These are phyloP conservation scores for Rhagonycha fulva DNA, from an alignment of 2,888 invertebrate species.

Conservation along the genomic window DNA sequence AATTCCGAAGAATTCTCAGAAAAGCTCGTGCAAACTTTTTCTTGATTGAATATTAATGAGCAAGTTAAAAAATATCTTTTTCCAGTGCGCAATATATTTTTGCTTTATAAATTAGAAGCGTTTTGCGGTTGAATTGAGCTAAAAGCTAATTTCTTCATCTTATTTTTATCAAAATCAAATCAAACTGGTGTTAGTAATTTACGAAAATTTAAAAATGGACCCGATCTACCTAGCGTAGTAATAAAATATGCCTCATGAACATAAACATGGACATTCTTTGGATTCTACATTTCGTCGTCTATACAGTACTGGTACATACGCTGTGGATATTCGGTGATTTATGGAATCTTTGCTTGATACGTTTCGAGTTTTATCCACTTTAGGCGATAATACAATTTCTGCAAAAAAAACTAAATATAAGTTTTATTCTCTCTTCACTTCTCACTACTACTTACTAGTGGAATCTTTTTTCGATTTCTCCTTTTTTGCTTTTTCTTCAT, in stretches of 20 bases:
- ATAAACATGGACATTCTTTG: constrained; percentile 53
- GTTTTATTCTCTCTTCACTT: background rate
- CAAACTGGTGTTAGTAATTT: background rate
- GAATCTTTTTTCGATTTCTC: constrained; percentile 40
- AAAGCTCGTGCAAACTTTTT: too few relatives aligned
- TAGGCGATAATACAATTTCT: constrained; percentile 2
- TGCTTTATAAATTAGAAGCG: background rate
- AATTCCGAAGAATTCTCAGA: too few relatives aligned
- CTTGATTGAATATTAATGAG: too few relatives aligned
- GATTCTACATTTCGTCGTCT: constrained; percentile 40
- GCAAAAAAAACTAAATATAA: background rate
- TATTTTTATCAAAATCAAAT: background rate
- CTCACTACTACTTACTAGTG: constrained; percentile 37
- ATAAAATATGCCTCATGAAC: constrained; percentile 50
- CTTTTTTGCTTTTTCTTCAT: constrained; percentile 40
- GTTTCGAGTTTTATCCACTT: constrained; percentile 34
- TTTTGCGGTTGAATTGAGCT: background rate
- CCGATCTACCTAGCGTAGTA: constrained; percentile 51
- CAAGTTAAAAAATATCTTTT: too few relatives aligned
- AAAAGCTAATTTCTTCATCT: background rate
- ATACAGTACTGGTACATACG: constrained; percentile 54
- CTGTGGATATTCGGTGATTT: constrained; percentile 51
- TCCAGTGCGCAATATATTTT: too few relatives aligned
- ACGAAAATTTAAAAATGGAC: constrained; percentile 23
- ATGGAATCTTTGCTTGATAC: constrained; percentile 41